Percentiles rank a stretch among this genome's conserved stretches.
Conservation (phyloP, 2,888 invertebrate genomes). For the Oligia latruncula region DNA sequence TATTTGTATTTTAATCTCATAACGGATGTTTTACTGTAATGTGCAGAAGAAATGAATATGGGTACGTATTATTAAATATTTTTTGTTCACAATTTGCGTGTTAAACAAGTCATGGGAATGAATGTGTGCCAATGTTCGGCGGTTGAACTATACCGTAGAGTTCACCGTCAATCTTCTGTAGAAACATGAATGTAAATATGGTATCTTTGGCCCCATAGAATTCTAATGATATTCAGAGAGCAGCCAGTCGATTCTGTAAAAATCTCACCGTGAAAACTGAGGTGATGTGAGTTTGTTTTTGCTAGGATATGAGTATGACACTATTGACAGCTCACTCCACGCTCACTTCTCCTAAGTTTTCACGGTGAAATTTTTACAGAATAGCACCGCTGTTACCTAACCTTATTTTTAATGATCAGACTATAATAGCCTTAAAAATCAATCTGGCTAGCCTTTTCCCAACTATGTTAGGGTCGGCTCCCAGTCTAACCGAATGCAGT, state of each 20-base stretch:
- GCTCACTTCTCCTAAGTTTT: too few species aligned
- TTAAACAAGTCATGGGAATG: conserved; percentile 8
- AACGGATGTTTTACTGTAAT: conserved; percentile 47
- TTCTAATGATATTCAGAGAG: background rate
- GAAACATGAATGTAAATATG: background rate
- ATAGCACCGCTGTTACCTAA: background rate
- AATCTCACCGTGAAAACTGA: too few species aligned
- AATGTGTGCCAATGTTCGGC: conserved; percentile 22
- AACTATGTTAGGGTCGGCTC: too few species aligned
- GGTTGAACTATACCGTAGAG: conserved; percentile 6
- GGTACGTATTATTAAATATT: conserved; percentile 3
- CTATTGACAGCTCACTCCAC: too few species aligned
- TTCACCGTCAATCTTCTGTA: conserved; percentile 8
- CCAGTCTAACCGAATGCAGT: too few species aligned
- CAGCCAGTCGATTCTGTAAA: too few species aligned
- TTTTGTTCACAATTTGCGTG: conserved; percentile 31
- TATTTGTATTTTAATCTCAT: conserved; percentile 3
- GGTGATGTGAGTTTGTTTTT: too few species aligned
- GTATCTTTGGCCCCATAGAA: background rate
- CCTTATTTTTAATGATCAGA: background rate
- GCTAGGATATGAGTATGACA: too few species aligned
- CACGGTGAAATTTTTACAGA: too few species aligned
- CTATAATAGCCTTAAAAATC: background rate
- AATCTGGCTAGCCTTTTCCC: too few species aligned
- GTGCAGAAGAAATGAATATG: conserved; percentile 29